Conservation (phyloP, 2,888 invertebrate species). For the Agonopterix heracliana region DNA sequence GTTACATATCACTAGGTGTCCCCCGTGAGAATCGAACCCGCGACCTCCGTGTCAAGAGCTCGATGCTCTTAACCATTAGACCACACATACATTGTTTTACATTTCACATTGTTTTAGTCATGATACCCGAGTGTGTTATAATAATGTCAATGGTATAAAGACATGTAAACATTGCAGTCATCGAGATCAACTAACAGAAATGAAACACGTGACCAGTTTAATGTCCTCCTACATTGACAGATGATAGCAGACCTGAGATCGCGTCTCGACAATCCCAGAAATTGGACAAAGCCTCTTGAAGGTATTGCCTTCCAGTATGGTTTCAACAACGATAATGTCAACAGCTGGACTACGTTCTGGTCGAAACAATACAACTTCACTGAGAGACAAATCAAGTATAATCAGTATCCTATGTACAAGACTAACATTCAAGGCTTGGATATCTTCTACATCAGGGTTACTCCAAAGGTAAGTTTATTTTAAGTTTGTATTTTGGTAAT, state of each 20-base stretch:
- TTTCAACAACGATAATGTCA: slow-evolving; percentile 81
- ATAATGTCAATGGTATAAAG: no score
- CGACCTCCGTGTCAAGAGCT: no score
- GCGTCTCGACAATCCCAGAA: slow-evolving; percentile 23
- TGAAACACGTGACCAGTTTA: no score
- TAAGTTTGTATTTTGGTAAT: no score
- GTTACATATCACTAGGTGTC: no score
- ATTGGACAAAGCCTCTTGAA: slow-evolving; percentile 71
- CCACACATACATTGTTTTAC: no score
- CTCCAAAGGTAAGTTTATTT: slow-evolving; percentile 57
- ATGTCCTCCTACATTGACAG: slow-evolving; percentile 13
- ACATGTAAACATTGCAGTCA: no score
- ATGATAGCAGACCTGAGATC: slow-evolving; percentile 27
- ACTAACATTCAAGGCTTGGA: slow-evolving; percentile 84
- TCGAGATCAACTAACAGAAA: no score
- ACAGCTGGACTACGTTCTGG: slow-evolving; percentile 85
- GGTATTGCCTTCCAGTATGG: slow-evolving; percentile 84
- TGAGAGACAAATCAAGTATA: slow-evolving; percentile 80
- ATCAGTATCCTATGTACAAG: slow-evolving; percentile 83
- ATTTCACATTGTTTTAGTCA: no score
- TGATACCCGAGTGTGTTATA: no score
- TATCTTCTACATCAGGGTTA: slow-evolving; percentile 85
- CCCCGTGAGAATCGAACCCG: no score
- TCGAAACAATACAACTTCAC: slow-evolving; percentile 79
- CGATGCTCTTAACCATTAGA: no score